Evolutionary conservation across 2,113 vertebrate genomes (phyloP).

Genomic region (Erinaceus europaeus): DNA sequence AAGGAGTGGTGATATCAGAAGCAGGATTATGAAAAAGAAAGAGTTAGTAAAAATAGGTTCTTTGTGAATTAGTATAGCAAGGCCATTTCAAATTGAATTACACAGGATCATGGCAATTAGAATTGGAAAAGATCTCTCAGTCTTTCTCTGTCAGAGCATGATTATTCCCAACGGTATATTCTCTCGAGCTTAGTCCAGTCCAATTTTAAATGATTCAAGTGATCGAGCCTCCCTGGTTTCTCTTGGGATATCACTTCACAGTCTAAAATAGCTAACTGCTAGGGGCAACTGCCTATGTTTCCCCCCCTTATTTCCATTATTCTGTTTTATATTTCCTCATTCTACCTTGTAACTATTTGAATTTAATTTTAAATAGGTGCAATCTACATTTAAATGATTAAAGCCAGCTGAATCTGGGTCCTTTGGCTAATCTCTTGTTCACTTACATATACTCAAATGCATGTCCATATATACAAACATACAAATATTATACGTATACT

Average conservation of each 20-base stretch:
- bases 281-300: constrained; percentile 24
- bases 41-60: constrained; percentile 57
- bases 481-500: background rate
- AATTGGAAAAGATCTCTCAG: constrained; percentile 70
- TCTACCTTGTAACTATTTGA: constrained; percentile 57
- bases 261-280: constrained; percentile 42
- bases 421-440: constrained; percentile 30
- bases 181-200: constrained; percentile 42
- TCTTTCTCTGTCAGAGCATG: constrained; percentile 71
- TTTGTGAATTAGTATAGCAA: constrained; percentile 69
- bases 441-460: constrained; percentile 42
- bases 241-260: constrained; percentile 53
- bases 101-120: constrained; percentile 62
- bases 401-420: constrained; percentile 50
- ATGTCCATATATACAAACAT: background rate
- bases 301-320: constrained; percentile 45
- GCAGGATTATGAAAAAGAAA: constrained; percentile 71
- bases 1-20: constrained; percentile 49
- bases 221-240: constrained; percentile 32
- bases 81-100: constrained; percentile 74
- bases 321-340: constrained; percentile 47
- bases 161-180: constrained; percentile 60
- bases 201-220: constrained; percentile 64
- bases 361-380: constrained; percentile 62
- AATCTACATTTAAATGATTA: constrained; percentile 53